Evolutionary conservation across 2,113 vertebrate species (phyloP), one percentile per base, ranked within the genome.

Genomic region (Nansenia antarctica): DNA sequence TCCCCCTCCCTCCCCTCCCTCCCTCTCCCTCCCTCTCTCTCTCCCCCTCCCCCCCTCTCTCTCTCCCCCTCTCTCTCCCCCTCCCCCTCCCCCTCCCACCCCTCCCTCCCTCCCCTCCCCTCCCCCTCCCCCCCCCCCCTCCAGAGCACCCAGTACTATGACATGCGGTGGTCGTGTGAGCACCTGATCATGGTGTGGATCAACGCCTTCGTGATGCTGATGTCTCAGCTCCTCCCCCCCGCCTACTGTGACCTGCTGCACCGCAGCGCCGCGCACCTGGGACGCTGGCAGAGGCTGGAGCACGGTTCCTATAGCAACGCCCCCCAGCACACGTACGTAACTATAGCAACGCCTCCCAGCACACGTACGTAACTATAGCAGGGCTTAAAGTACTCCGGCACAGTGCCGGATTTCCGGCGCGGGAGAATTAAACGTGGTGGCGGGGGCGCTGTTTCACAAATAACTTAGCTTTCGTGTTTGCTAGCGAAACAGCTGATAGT

Each of bases 161-260:
- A 99, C 90, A 99, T 99, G 98, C 96, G 97, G 73, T 99, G 98
- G 98, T 98, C 98, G 9, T 99, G 98, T n/a, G 98, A 99, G 86
- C 98, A 99, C 79, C 94, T 99, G 82, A 98, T 99, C 85, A 98
- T 99, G 96, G 97, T 99, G 85, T 99, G 98, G 98, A 96, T 99
- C 91, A 99, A 99, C 20, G 96, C 98, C n/a, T 98, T 99, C 47
- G 98, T 99, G 81, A 98, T 99, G 97, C 91, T 99, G 69, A 99
- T 96, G 88, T 97, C 94, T 2, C 98, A 99, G 69, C 89, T 99
- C 83, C 91, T 99, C 62, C 98, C 98, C 1, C 95, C 98, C 69
- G 95, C 95, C 83, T 99, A 99, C 89, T 98, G 97, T 57, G 97
- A 99, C 86, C 89, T 97, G 82, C 93, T 99, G 1, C 98, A 99